Evolutionary conservation across 2,113 vertebrate genomes (phyloP).

Genomic region (Rhinoderma darwinii): DNA sequence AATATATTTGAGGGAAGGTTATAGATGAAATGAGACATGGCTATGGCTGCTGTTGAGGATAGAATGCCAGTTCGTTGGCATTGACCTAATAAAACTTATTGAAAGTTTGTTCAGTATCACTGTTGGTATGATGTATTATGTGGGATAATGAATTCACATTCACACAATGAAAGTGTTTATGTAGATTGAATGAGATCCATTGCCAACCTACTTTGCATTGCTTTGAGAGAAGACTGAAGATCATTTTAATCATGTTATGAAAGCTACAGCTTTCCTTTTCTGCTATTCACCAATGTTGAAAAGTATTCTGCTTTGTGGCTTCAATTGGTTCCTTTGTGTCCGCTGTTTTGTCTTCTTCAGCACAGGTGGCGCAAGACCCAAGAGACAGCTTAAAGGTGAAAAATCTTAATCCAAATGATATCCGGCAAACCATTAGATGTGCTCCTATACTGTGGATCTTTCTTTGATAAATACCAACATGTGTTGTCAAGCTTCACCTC

Average conservation of each 20-base stretch:
- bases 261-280: slow-evolving; percentile 47
- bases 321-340: slow-evolving; percentile 50
- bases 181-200: slow-evolving; percentile 32
- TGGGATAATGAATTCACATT: slow-evolving; percentile 28
- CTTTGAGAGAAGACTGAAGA: slow-evolving; percentile 51
- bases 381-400: slow-evolving; percentile 42
- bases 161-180: slow-evolving; percentile 56
- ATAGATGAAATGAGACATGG: neutral
- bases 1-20: neutral
- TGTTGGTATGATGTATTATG: slow-evolving; percentile 15
- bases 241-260: slow-evolving; percentile 57
- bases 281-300: slow-evolving; percentile 40
- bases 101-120: neutral
- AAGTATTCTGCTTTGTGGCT: slow-evolving; percentile 34
- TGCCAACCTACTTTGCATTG: slow-evolving; percentile 55
- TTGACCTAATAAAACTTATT: neutral
- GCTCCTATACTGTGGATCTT: neutral
- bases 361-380: slow-evolving; percentile 52
- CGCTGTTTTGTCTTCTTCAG: slow-evolving; percentile 41
- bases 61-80: neutral
- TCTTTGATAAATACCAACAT: neutral
- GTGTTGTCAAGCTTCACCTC: neutral
- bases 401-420: slow-evolving; percentile 22
- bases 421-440: neutral
- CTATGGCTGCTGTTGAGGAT: neutral